Evolutionary conservation across 2,113 vertebrate genomes (phyloP), one percentile per base, ranked within the genome.

Genomic region (Trematocara macrostoma): DNA sequence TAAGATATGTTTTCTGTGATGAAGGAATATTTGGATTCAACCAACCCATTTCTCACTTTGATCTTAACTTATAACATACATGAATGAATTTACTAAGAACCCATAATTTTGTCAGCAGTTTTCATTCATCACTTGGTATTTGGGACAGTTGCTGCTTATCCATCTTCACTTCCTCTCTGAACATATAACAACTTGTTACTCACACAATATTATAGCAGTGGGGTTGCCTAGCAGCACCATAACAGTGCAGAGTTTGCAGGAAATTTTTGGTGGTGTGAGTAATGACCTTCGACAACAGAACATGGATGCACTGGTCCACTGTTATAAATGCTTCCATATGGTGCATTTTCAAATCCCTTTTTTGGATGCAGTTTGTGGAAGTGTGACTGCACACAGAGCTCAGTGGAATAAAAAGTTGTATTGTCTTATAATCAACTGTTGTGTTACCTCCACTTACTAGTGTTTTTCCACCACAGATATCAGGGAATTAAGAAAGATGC

Each of bases 181-280:
- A 71, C 53, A 67, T 53, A 15, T 45, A 79, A 86, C 79, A 81
- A 59, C 82, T 84, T 91, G 57, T 74, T 74, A 69, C 26, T 76
- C 71, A 76, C 57, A 35, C 35, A 8, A 79, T 67, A 79, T 78
- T 64, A 35, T 69, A 80, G 53, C 79, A 87, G 5, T 51, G 29
- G 82, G 69, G 92, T 95, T 94, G 90, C 94, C 88, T 91, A 95
- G 92, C 92, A 81, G 2, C 74, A 31, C 11, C 92, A 93, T 16
- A 94, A 95, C 92, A 94, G 31, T 11, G 79, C 76, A 78, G 18
- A 14, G 55, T 81, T 79, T 82, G 82, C 90, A 90, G 93, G 84
- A 93, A 91, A 83, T 78, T 69, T 80, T 76, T 76, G 81, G 45
- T 52, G 11, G 79, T 67, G 87, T 84, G 89, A 89, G 88, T 93